phyloP scores from a whole-genome alignment of 1,140 invertebrate species.

The Sitophilus oryzae region DNA sequence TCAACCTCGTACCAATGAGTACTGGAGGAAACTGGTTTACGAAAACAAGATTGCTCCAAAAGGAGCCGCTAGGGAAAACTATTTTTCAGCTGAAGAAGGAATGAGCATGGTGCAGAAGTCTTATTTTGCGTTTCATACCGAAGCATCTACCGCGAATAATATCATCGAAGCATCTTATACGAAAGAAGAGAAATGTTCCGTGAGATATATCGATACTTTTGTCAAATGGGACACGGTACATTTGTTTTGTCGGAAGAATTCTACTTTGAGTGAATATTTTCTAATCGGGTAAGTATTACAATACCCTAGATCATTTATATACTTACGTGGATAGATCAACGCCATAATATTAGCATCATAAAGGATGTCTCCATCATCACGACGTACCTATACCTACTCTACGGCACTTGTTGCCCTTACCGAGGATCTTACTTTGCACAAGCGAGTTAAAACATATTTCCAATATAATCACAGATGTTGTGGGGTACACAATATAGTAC shows the following conservation, averaged over 20 bases:
- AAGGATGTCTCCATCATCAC: no score
- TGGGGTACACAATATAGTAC: no score
- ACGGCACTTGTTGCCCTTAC: no score
- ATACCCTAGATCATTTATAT: no score
- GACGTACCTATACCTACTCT: no score
- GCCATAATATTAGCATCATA: no score
- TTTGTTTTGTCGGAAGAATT: slow-evolving; percentile 50
- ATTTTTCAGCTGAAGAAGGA: slow-evolving; percentile 52
- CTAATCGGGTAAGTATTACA: slow-evolving; percentile 51
- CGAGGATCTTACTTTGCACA: not conserved
- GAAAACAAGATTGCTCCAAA: slow-evolving; percentile 54
- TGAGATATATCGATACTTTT: slow-evolving; percentile 54
- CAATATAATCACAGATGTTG: no score
- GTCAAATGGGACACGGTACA: slow-evolving; percentile 49
- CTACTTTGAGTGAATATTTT: slow-evolving; percentile 54
- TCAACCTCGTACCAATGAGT: slow-evolving; percentile 46
- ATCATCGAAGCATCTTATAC: slow-evolving; percentile 54
- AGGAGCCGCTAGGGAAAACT: slow-evolving; percentile 45
- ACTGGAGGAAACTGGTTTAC: slow-evolving; percentile 49
- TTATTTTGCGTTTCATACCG: slow-evolving; percentile 58
- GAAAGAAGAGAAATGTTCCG: slow-evolving; percentile 58
- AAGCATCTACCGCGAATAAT: slow-evolving; percentile 52
- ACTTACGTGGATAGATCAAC: no score
- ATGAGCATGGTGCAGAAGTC: slow-evolving; percentile 50
- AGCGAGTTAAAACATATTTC: not conserved